Evolutionary conservation across 2,797 vertebrate genomes (phyloP).

Genomic region (Tangara arthus): DNA sequence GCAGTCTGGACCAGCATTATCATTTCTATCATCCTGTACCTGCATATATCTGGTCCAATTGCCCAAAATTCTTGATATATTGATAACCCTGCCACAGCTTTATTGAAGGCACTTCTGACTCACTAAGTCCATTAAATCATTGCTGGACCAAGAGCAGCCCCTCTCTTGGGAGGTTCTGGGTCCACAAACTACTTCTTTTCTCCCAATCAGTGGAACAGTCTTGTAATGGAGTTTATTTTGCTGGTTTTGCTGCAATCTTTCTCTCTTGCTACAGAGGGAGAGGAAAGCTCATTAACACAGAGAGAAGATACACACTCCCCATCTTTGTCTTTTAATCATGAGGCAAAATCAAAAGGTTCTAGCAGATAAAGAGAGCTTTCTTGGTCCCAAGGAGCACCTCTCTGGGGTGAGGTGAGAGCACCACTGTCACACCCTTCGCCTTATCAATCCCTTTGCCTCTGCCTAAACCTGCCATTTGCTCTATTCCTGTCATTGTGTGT

Average conservation of each 20-base stretch:
- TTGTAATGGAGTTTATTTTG: neutral
- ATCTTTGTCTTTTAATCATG: neutral
- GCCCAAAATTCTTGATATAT: neutral
- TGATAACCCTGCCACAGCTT: neutral
- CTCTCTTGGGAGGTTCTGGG: neutral
- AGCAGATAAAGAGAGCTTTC: neutral
- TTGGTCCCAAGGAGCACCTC: neutral
- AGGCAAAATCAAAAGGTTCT: neutral
- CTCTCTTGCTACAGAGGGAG: neutral
- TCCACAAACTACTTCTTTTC: neutral
- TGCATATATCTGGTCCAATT: neutral
- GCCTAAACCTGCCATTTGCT: neutral
- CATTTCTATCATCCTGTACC: neutral
- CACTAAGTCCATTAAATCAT: neutral
- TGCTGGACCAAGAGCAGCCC: neutral
- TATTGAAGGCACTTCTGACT: rapidly evolving
- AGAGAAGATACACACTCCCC: neutral
- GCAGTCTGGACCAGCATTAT: neutral
- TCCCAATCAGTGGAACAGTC: neutral
- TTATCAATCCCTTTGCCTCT: neutral
- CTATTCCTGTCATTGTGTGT: neutral
- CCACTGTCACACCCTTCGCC: neutral
- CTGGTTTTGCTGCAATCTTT: neutral
- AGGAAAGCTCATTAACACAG: neutral
- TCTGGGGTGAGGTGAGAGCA: neutral